Conservation (phyloP, 2,113 vertebrate species). For the Charina bottae region DNA sequence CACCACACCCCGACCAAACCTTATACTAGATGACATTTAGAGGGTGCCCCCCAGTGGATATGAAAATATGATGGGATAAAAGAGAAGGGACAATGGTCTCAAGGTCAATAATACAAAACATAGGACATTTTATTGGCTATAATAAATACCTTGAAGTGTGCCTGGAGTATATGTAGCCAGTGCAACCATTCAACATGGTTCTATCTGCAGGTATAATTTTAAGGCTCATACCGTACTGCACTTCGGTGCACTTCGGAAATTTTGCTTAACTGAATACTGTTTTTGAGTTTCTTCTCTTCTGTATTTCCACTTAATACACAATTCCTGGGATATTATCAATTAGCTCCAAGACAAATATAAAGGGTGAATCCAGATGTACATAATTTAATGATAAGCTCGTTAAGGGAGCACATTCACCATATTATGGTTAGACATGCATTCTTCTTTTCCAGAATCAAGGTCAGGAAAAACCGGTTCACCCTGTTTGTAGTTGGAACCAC, state of each 20-base stretch:
- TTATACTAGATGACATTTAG: constrained; percentile 6
- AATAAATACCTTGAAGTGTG: neutral
- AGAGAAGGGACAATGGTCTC: neutral
- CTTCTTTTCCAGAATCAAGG: neutral
- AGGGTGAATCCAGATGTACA: neutral
- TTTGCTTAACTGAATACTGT: neutral
- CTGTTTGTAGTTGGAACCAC: neutral
- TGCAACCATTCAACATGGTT: neutral
- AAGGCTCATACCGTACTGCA: neutral
- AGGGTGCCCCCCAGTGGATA: neutral
- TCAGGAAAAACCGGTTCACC: neutral
- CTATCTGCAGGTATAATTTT: neutral
- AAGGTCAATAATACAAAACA: neutral
- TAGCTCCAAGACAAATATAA: neutral
- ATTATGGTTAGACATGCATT: neutral
- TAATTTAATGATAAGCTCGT: neutral
- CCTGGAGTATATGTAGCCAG: neutral
- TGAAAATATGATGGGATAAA: neutral
- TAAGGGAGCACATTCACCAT: neutral
- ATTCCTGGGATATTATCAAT: neutral
- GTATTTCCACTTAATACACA: neutral
- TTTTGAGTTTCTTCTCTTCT: neutral
- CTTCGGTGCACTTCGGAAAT: neutral
- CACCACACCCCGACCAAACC: too few species aligned
- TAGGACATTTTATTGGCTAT: neutral